These are phyloP conservation scores for Gila orcuttii DNA, from an alignment of 2,113 vertebrate species.

Conservation along the genomic window DNA sequence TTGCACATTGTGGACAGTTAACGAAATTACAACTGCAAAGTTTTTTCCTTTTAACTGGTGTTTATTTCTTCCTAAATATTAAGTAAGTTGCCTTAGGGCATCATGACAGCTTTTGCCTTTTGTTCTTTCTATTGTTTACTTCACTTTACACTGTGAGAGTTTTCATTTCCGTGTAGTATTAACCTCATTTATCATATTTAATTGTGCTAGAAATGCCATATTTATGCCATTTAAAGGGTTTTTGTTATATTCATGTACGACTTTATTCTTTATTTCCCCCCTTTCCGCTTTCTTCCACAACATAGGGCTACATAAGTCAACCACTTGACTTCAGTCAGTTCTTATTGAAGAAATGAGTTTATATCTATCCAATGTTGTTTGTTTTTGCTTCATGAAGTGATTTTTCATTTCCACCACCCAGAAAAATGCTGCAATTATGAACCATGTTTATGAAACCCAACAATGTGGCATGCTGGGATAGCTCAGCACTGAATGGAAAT, in stretches of 20 bases:
- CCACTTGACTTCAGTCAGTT: conserved; percentile 15
- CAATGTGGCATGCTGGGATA: conserved; percentile 37
- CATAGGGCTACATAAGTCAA: conserved; percentile 37
- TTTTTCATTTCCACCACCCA: conserved; percentile 45
- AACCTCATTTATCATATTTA: conserved; percentile 34
- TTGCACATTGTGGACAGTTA: conserved; percentile 83
- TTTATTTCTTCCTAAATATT: conserved; percentile 10
- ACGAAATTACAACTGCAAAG: conserved; percentile 62
- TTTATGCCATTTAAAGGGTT: not conserved
- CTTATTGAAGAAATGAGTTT: not conserved
- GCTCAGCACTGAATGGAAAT: conserved; percentile 38
- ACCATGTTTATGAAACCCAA: conserved; percentile 44
- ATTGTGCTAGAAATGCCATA: conserved; percentile 36
- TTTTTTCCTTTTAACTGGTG: not conserved
- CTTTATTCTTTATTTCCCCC: conserved; percentile 5
- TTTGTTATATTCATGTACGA: conserved; percentile 29
- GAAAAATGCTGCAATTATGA: conserved; percentile 54
- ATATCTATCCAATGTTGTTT: conserved; percentile 31
- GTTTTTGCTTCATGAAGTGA: conserved; percentile 39
- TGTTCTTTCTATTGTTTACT: conserved; percentile 31
- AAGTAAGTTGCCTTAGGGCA: conserved; percentile 44
- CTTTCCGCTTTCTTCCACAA: conserved; percentile 1
- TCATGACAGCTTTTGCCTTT: conserved; percentile 16
- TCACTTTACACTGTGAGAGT: not conserved
- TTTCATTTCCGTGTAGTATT: conserved; percentile 29